Percentiles rank a stretch among this genome's conserved stretches.
phyloP scores from a whole-genome alignment of 2,797 vertebrate species.

The Fistularia tabacaria region DNA sequence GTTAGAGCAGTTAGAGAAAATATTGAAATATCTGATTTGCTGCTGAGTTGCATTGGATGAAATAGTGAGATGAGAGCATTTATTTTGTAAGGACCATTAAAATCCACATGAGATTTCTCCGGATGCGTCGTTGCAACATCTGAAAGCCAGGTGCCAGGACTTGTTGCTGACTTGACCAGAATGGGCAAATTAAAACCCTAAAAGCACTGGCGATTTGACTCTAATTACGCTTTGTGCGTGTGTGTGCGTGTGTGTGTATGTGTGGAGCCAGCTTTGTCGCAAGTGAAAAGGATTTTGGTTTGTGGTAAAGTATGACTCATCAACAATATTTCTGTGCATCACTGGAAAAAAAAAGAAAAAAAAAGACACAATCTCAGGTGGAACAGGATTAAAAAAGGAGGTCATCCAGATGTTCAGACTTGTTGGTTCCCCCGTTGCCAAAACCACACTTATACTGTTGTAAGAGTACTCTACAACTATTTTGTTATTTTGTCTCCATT shows the following conservation, averaged over 20 bases:
- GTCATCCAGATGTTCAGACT: constrained; percentile 4
- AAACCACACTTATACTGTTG: no score
- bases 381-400: constrained; percentile 8
- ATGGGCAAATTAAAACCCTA: no score
- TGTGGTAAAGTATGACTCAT: no score
- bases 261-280: no score
- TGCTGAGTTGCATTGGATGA: constrained; percentile 15
- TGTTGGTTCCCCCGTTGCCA: no score
- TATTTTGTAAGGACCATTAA: not conserved
- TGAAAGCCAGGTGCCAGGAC: constrained; percentile 9
- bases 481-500: no score
- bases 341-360: not conserved
- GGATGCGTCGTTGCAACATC: no score
- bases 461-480: no score
- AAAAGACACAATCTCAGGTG: constrained; percentile 5
- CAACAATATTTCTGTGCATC: constrained; percentile 8
- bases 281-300: no score
- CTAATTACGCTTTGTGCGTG: no score
- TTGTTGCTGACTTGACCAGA: not conserved
- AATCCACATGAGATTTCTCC: no score
- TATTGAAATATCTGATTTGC: constrained; percentile 34
- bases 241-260: no score
- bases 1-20: constrained; percentile 3
- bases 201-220: constrained; percentile 5
- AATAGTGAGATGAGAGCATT: constrained; percentile 13